Percentiles rank a stretch among this genome's conserved stretches.
These are phyloP conservation scores for Ornithoptera alexandrae DNA, from an alignment of 2,888 invertebrate genomes.

Conservation along the genomic window DNA sequence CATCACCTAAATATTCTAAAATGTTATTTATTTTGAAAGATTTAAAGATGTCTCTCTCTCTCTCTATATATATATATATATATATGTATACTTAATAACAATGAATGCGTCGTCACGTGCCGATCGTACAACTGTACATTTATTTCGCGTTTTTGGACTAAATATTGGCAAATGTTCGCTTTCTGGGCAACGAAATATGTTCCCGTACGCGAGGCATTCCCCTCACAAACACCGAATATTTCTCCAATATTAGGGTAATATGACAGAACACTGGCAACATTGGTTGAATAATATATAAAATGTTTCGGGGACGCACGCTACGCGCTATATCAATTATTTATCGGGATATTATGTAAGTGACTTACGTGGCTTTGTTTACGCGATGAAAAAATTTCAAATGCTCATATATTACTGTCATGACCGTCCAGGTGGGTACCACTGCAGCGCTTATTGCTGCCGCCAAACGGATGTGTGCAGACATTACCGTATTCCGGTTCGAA, in stretches of 20 bases:
- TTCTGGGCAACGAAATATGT: slow-evolving; percentile 22
- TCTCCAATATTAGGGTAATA: slow-evolving; percentile 74
- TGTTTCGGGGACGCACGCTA: slow-evolving; percentile 58
- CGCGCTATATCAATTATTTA: slow-evolving; percentile 73
- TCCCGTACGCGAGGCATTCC: slow-evolving; percentile 47
- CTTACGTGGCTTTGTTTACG: slow-evolving; percentile 38
- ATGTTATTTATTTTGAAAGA: no score
- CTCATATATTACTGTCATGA: no score
- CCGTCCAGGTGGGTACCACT: no score
- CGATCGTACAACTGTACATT: slow-evolving; percentile 1
- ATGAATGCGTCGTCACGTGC: not conserved
- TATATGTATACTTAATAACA: not conserved
- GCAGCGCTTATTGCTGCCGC: no score
- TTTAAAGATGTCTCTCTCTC: no score
- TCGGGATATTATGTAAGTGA: slow-evolving; percentile 71
- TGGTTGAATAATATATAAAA: slow-evolving; percentile 74
- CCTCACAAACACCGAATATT: slow-evolving; percentile 69
- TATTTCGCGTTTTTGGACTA: slow-evolving; percentile 16
- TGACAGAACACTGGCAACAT: slow-evolving; percentile 74
- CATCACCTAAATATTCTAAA: no score
- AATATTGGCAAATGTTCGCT: slow-evolving; percentile 27
- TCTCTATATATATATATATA: no score
- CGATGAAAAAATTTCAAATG: slow-evolving; percentile 9
- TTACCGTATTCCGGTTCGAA: no score
- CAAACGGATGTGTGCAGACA: no score